Evolutionary conservation across 1,140 invertebrate genomes (phyloP), one percentile per base, ranked within the genome.

Genomic region (Parasteatoda tepidariorum): DNA sequence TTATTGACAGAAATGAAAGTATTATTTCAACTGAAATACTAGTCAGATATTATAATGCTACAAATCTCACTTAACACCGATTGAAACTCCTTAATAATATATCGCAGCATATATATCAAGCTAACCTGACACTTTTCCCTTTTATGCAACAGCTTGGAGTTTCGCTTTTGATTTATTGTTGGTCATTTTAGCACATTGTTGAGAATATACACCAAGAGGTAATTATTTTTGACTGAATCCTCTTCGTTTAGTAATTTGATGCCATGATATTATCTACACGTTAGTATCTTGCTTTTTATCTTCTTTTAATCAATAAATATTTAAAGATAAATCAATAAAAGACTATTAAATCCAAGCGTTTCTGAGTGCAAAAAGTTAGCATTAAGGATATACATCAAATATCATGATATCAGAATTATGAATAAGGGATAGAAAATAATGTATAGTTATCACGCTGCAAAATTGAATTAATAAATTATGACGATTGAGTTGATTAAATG

Each of bases 151-250:
- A 6, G 2, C 33, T 26, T 62, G 57, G 41, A 30, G 41, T 28
- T 18, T 13, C 59, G 30, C 7, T n/a, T 30, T 38, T 78, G 61
- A 78, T 78, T 78, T 78, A 78, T 78, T 57, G 9, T 28, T 30
- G 73, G 54, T 28, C 22, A 78, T 38, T 66, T 78, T 78, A 78
- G 59, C 61, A 78, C 74, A 78, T 78, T 78, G 74, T 78, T 78
- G 66, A 31, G 38, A 57, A 54, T 33, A 55, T 38, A 13, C 30
- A 54, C 38, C 33, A 48, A 33, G 3, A 54, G 61, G 31, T 78
- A 66, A 78, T 66, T 78, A 33, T 78, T 78, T 66, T 78, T 22
- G n/a, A 48, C 9, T 48, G 9, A n/a, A n/a, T n/a, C n/a, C n/a
- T n/a, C n/a, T n/a, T n/a, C n/a, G n/a, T n/a, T n/a, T n/a, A n/a